Conservation (phyloP, 2,888 invertebrate genomes). For the Acrobasis suavella region DNA sequence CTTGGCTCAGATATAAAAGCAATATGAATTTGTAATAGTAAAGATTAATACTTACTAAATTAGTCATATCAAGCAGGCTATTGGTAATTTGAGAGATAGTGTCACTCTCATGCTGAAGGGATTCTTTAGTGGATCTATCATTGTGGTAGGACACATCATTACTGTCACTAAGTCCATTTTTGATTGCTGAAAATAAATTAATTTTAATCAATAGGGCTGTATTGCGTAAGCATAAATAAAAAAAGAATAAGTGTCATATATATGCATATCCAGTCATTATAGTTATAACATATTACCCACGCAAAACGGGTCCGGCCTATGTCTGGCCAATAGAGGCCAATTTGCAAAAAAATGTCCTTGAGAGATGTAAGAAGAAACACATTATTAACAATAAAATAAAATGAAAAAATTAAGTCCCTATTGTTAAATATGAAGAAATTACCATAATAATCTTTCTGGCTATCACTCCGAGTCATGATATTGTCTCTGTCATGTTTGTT, state of each 20-base stretch:
- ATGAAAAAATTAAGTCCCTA: too few species aligned
- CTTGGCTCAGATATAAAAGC: too few species aligned
- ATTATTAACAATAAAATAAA: too few species aligned
- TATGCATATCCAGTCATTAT: too few species aligned
- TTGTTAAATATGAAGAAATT: slow-evolving; percentile 56
- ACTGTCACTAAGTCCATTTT: slow-evolving; percentile 59
- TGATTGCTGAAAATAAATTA: slow-evolving; percentile 49
- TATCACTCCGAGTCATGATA: slow-evolving; percentile 51
- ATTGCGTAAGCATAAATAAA: too few species aligned
- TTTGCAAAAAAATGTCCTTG: too few species aligned
- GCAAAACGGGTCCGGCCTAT: too few species aligned
- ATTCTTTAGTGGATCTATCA: slow-evolving; percentile 48
- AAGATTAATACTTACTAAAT: slow-evolving; percentile 56
- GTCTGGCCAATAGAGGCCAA: too few species aligned
- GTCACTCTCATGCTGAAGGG: slow-evolving; percentile 61
- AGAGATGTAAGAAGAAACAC: too few species aligned
- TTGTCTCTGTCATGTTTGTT: slow-evolving; percentile 51
- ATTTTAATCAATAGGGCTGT: neutral
- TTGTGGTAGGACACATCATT: slow-evolving; percentile 48
- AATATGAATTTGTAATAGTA: too few species aligned
- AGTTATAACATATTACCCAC: too few species aligned
- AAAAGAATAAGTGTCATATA: too few species aligned
- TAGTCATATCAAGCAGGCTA: slow-evolving; percentile 67
- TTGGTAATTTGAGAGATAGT: slow-evolving; percentile 63
- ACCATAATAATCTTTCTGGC: slow-evolving; percentile 48